Evolutionary conservation across 2,888 invertebrate genomes (phyloP).

Genomic region (Pyrochroa serraticornis): DNA sequence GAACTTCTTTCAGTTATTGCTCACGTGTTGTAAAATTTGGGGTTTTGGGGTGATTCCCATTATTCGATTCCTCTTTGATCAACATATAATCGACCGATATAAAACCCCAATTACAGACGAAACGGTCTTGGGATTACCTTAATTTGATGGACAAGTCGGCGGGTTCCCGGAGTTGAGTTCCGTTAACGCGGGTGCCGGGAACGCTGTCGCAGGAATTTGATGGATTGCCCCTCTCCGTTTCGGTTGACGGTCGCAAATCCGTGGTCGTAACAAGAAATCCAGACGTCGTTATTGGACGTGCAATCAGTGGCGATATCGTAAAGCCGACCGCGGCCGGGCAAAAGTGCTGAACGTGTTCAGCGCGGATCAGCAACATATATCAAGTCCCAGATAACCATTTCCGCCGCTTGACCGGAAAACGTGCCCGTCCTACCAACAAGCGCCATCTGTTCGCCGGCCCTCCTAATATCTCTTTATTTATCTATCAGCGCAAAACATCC

Average conservation of each 20-base stretch:
- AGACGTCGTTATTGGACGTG: slow-evolving; percentile 19
- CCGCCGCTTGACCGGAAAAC: slow-evolving; percentile 39
- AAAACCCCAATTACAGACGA: too few relatives aligned
- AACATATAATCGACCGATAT: too few relatives aligned
- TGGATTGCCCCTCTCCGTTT: too few relatives aligned
- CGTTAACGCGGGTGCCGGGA: too few relatives aligned
- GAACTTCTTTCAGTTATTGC: too few relatives aligned
- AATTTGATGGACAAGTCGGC: too few relatives aligned
- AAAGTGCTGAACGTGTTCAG: slow-evolving; percentile 31
- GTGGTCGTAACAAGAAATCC: slow-evolving; percentile 12
- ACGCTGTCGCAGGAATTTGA: too few relatives aligned
- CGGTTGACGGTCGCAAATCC: slow-evolving; percentile 3
- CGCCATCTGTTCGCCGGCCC: slow-evolving; percentile 42
- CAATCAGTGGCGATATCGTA: slow-evolving; percentile 28
- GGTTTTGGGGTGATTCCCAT: too few relatives aligned
- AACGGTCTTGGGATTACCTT: too few relatives aligned
- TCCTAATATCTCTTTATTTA: slow-evolving; percentile 55
- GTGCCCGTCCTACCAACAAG: slow-evolving; percentile 43
- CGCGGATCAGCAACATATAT: slow-evolving; percentile 32
- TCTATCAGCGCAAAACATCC: slow-evolving; percentile 53
- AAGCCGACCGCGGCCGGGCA: slow-evolving; percentile 17
- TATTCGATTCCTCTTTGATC: too few relatives aligned
- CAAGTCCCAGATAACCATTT: slow-evolving; percentile 36
- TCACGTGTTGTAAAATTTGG: too few relatives aligned
- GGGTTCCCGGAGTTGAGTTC: too few relatives aligned